Percentiles rank a stretch among this genome's conserved stretches.
Conservation (phyloP, 2,113 vertebrate genomes). For the Daboia siamensis region DNA sequence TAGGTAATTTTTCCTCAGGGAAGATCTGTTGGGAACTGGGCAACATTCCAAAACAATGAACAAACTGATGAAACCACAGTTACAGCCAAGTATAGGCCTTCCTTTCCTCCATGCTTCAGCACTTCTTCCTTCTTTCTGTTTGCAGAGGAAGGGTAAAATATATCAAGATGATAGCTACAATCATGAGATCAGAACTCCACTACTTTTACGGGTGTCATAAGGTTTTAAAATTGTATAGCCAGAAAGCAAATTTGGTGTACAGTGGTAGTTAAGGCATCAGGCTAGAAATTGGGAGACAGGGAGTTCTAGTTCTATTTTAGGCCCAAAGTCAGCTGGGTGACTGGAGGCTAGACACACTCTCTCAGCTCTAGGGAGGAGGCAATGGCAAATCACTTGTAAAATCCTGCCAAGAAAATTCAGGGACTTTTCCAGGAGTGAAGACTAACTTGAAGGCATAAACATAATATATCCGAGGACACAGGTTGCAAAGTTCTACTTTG, state of each 20-base stretch:
- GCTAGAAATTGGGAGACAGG: not conserved
- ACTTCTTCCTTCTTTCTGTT: not conserved
- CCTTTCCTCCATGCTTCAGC: not conserved
- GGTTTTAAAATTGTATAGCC: not conserved
- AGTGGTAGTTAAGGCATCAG: not conserved
- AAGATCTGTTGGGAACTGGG: not conserved
- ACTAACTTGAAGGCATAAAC: not conserved
- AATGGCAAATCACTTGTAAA: not conserved
- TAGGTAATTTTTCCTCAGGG: not conserved
- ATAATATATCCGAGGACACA: not conserved
- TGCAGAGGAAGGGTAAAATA: not conserved
- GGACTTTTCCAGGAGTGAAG: not conserved
- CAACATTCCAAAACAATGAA: not conserved
- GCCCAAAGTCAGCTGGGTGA: not conserved
- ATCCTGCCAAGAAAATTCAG: not conserved
- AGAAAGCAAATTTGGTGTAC: not conserved
- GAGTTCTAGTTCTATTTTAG: not conserved
- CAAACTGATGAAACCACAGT: not conserved
- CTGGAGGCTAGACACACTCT: not conserved
- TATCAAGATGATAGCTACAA: not conserved
- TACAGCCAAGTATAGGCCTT: not conserved
- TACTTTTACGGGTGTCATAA: not conserved
- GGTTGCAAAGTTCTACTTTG: not conserved
- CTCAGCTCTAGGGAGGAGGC: not conserved
- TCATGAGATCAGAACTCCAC: not conserved